Evolutionary conservation across 23 tunicate species (phyloP).

Genomic region (Trididemnum clinides): DNA sequence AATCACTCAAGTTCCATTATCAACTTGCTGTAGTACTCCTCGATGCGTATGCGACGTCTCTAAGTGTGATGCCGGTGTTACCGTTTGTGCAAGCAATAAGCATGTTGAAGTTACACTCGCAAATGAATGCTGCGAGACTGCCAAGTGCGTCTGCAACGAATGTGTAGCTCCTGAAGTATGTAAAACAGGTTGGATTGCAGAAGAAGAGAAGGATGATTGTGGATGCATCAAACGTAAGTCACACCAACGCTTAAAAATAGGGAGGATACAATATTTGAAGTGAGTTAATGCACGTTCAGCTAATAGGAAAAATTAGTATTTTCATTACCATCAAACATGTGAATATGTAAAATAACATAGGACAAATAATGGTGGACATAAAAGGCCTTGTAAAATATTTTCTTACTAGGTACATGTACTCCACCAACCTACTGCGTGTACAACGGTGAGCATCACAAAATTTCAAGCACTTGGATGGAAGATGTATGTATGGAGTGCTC

Average conservation of each 20-base stretch:
- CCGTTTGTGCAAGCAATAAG: conserved; percentile 58
- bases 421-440: conserved; percentile 77
- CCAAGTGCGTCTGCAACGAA: conserved; percentile 77
- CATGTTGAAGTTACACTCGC: conserved; percentile 50
- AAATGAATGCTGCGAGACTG: conserved; percentile 81
- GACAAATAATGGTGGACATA: too few relatives aligned
- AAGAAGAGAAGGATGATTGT: conserved; percentile 74
- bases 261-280: too few relatives aligned
- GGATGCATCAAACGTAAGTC: conserved; percentile 74
- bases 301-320: too few relatives aligned
- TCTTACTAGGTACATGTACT: conserved; percentile 70
- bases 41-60: conserved; percentile 75
- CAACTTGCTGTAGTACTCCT: conserved; percentile 77
- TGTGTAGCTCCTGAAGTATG: conserved; percentile 75
- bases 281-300: too few relatives aligned
- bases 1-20: conserved; percentile 45
- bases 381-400: background rate
- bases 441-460: conserved; percentile 77
- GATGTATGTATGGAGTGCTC: conserved; percentile 89
- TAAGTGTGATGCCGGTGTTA: conserved; percentile 52
- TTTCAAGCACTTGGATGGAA: conserved; percentile 84
- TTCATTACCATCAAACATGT: too few relatives aligned
- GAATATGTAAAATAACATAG: too few relatives aligned
- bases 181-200: conserved; percentile 73
- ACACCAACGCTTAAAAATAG: background rate